Base-by-base conservation (phyloP, 2,888 invertebrate species). In the Zygothrica quintamaculata region DNA sequence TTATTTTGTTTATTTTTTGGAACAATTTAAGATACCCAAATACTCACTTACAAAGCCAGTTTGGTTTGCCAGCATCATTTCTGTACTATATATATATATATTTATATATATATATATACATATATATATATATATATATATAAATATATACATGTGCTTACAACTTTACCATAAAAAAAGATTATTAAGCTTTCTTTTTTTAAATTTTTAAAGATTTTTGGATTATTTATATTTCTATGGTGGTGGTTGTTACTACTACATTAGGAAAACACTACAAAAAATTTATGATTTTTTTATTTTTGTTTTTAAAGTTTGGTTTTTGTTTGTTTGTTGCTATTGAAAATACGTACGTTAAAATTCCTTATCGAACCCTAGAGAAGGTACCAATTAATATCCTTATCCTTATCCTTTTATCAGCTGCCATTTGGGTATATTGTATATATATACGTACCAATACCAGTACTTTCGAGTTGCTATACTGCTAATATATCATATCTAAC, bases 31-130 rank as follows among this genome's bases (percentile, higher is more conserved):
- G 31, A 31, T 46, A 13, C 60, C 67, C 43, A 48, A 64, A 72
- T 72, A 72, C 72, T 72, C 72, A 72, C 72, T 51, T 69, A 74
- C 69, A 58, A 69, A 48, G 70, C 70, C 71, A 69, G 74, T 74
- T 59, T 43, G 48, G 47, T 40, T 44, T 55, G 51, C 53, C 46
- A 47, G 50, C 74, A 48, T 74, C 74, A 42, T 39, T 37, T 56
- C 56, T 73, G 67, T 56, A 55, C 52, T 58, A 34, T 44, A 55
- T 31, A 42, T 52, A 56, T 52, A 56, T n/a, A n/a, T n/a, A n/a
- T n/a, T n/a, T n/a, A n/a, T n/a, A n/a, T n/a, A n/a, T n/a, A n/a
- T n/a, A n/a, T n/a, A n/a, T n/a, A n/a, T n/a, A n/a, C n/a, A n/a
- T n/a, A n/a, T n/a, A n/a, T n/a, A n/a, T n/a, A n/a, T n/a, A n/a